phyloP scores from a whole-genome alignment of 2,888 invertebrate species.

The Drosophila paramelanica region DNA sequence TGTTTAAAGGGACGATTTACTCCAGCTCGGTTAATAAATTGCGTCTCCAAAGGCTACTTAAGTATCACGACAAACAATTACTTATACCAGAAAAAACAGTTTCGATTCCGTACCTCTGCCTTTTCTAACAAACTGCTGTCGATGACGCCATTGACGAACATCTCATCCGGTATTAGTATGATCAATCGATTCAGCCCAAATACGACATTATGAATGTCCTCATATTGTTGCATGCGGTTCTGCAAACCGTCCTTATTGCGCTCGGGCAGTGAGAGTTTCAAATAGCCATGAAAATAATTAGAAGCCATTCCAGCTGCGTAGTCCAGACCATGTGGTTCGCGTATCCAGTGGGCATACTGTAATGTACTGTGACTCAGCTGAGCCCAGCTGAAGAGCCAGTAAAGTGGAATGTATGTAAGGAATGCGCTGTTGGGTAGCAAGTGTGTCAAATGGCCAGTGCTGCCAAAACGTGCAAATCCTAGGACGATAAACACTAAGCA shows the following conservation, averaged over 20 bases:
- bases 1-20: constrained; percentile 78
- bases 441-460: constrained; percentile 18
- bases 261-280: constrained; percentile 74
- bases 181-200: constrained; percentile 77
- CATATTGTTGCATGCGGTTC: constrained; percentile 75
- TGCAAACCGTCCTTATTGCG: constrained; percentile 63
- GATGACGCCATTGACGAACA: constrained; percentile 72
- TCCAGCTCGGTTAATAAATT: constrained; percentile 77
- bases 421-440: constrained; percentile 37
- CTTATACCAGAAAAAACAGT: neutral
- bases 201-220: constrained; percentile 54
- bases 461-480: constrained; percentile 35
- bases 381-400: constrained; percentile 55
- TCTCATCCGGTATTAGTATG: constrained; percentile 79
- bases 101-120: constrained; percentile 51
- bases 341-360: constrained; percentile 70
- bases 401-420: constrained; percentile 60
- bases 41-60: constrained; percentile 66
- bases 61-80: neutral
- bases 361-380: constrained; percentile 59
- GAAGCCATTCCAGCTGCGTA: constrained; percentile 83
- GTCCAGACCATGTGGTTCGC: constrained; percentile 77
- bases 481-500: constrained; percentile 27
- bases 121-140: constrained; percentile 67
- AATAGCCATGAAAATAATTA: constrained; percentile 82